phyloP scores from a whole-genome alignment of 35 echinoderm and acorn worm species.

The Patiria miniata region DNA sequence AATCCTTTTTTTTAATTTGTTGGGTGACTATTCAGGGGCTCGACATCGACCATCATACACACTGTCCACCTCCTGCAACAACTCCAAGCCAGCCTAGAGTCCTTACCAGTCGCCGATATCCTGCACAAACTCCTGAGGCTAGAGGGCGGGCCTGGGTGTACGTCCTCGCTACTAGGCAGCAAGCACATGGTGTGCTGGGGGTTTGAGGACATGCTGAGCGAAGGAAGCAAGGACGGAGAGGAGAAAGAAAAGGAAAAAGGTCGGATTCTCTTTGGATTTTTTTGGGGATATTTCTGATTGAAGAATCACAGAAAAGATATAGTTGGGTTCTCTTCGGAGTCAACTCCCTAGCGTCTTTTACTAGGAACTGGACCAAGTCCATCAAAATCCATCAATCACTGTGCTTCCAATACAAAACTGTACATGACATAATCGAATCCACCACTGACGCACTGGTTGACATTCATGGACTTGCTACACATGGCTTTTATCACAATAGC shows the following conservation, averaged over 20 bases:
- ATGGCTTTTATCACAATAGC: too few relatives aligned
- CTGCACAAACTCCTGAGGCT: constrained; percentile 69
- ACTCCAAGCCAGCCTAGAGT: constrained; percentile 11
- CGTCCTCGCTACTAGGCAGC: constrained; percentile 68
- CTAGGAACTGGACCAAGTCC: too few relatives aligned
- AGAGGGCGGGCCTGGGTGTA: constrained; percentile 71
- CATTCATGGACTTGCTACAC: too few relatives aligned
- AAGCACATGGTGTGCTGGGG: constrained; percentile 85
- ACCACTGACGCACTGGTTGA: too few relatives aligned
- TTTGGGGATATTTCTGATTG: too few relatives aligned
- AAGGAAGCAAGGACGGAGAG: constrained; percentile 41
- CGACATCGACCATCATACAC: constrained; percentile 70
- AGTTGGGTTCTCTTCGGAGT: too few relatives aligned
- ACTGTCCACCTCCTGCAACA: constrained; percentile 70
- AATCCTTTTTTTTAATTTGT: background rate
- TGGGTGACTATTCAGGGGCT: constrained; percentile 46
- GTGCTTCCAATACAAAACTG: too few relatives aligned
- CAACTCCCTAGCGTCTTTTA: too few relatives aligned
- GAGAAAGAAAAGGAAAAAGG: constrained; percentile 87
- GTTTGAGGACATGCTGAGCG: constrained; percentile 79
- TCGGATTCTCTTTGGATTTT: background rate
- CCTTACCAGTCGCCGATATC: constrained; percentile 69
- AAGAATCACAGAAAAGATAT: too few relatives aligned
- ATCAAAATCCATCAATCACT: too few relatives aligned
- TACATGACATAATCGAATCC: too few relatives aligned